These are phyloP conservation scores for Syrrhaptes paradoxus DNA, from an alignment of 2,113 vertebrate species.

Conservation along the genomic window DNA sequence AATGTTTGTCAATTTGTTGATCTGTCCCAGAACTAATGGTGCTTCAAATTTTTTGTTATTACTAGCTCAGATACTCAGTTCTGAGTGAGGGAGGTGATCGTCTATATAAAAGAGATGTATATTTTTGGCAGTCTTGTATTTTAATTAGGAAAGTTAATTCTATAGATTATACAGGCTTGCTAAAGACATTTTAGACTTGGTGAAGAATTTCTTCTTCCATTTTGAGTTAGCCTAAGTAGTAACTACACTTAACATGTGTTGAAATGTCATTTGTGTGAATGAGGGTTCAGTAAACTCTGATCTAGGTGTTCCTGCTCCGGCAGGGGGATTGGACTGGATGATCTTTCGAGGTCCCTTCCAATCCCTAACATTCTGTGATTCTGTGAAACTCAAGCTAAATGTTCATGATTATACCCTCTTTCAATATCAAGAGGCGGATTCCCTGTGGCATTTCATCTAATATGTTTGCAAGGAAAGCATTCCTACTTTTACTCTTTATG, in stretches of 20 bases:
- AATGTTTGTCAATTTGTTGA: background rate
- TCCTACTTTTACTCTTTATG: background rate
- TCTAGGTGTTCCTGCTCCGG: no score
- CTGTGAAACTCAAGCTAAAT: background rate
- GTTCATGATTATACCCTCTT: background rate
- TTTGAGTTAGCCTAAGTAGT: background rate
- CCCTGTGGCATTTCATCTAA: background rate
- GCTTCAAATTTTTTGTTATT: background rate
- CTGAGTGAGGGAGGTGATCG: background rate
- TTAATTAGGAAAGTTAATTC: background rate
- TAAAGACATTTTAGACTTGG: background rate
- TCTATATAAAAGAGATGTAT: background rate
- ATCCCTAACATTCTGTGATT: no score
- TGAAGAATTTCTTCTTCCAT: background rate
- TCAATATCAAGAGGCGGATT: background rate
- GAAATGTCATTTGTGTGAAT: background rate
- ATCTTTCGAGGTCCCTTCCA: no score
- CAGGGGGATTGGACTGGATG: no score
- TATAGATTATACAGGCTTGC: background rate
- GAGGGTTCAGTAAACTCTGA: background rate
- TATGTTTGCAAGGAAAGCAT: background rate
- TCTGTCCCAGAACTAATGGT: background rate
- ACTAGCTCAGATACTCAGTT: background rate
- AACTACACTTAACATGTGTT: background rate
- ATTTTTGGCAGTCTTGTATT: background rate